Conservation (phyloP, 2,797 vertebrate species). For the Microcaecilia unicolor region DNA sequence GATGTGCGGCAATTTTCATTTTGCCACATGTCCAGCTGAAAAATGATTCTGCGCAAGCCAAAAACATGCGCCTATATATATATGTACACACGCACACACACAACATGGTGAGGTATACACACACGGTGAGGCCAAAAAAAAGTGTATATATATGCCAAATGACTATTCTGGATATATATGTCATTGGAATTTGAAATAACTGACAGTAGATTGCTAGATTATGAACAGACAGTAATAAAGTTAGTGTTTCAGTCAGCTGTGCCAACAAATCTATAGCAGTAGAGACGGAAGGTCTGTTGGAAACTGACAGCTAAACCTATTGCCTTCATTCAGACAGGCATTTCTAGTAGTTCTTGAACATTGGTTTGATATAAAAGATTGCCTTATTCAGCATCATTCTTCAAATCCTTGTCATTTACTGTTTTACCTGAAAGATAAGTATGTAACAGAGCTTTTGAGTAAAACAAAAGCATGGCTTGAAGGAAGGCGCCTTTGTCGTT, state of each 20-base stretch:
- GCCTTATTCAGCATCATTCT: conserved; percentile 13
- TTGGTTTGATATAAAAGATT: conserved; percentile 23
- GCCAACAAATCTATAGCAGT: conserved; percentile 12
- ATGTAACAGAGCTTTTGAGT: not conserved
- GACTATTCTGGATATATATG: too few relatives aligned
- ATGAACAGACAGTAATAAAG: conserved; percentile 30
- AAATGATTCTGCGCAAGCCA: too few relatives aligned
- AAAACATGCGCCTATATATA: too few relatives aligned
- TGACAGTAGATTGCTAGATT: conserved; percentile 29
- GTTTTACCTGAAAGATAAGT: conserved; percentile 9
- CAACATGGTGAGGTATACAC: too few relatives aligned
- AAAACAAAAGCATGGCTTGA: not conserved
- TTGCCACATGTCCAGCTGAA: too few relatives aligned
- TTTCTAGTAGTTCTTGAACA: conserved; percentile 27
- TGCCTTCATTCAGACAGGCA: conserved; percentile 27
- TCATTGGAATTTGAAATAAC: conserved; percentile 37
- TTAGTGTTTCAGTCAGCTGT: conserved; percentile 16
- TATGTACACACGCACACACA: too few relatives aligned
- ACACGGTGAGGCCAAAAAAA: too few relatives aligned
- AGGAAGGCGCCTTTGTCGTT: too few relatives aligned
- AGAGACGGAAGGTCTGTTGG: conserved; percentile 27
- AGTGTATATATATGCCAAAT: too few relatives aligned
- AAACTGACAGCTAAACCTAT: conserved; percentile 28
- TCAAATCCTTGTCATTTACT: conserved; percentile 6
- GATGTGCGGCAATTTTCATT: too few relatives aligned